These are phyloP conservation scores for Centropus bengalensis DNA, from an alignment of 2,113 vertebrate species.

Conservation along the genomic window DNA sequence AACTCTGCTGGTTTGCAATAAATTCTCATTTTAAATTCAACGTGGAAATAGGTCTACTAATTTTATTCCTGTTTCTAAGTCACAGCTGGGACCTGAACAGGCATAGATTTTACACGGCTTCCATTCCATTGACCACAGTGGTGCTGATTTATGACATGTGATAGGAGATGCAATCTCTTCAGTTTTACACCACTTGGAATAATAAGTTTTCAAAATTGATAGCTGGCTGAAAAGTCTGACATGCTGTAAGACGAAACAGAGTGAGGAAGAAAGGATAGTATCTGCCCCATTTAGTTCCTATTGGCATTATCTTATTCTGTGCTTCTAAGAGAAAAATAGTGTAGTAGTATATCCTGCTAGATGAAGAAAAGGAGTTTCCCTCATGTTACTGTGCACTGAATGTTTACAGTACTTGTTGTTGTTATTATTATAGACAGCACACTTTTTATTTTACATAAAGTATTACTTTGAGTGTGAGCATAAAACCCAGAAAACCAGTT, in stretches of 20 bases:
- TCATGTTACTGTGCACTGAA: neutral
- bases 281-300: neutral
- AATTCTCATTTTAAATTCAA: neutral
- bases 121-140: neutral
- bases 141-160: neutral
- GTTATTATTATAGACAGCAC: neutral
- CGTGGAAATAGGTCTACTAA: neutral
- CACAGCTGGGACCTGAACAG: neutral
- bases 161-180: neutral
- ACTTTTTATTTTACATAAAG: neutral
- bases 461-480: neutral
- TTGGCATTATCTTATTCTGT: neutral
- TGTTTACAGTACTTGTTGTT: neutral
- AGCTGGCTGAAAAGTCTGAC: neutral
- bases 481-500: neutral
- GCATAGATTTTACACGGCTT: neutral
- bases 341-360: neutral
- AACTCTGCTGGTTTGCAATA: neutral
- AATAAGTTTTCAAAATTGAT: neutral
- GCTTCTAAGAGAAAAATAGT: neutral
- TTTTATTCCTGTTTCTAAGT: neutral
- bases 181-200: neutral
- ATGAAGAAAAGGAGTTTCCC: neutral
- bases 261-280: neutral
- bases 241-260: neutral